Evolutionary conservation across 2,888 invertebrate genomes (phyloP).

Genomic region (Drosophila conformis): DNA sequence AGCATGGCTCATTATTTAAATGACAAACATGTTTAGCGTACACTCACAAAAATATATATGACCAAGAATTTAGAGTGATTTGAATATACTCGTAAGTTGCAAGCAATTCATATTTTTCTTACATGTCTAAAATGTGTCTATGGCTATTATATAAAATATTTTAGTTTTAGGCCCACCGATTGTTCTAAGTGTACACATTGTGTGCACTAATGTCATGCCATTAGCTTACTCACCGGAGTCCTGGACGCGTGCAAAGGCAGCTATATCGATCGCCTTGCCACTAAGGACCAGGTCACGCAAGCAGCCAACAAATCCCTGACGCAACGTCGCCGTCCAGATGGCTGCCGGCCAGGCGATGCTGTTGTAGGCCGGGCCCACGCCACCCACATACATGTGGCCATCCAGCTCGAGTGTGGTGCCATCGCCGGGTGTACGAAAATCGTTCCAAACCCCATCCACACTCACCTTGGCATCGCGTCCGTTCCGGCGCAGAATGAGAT

Average conservation of each 20-base stretch:
- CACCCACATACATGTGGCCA: constrained; percentile 95
- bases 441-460: constrained; percentile 95
- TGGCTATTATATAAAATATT: background rate
- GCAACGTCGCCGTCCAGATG: constrained; percentile 95
- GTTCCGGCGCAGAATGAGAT: constrained; percentile 92
- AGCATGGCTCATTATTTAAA: background rate
- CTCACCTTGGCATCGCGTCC: constrained; percentile 94
- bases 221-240: constrained; percentile 89
- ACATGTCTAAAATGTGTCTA: background rate
- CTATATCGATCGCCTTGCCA: constrained; percentile 94
- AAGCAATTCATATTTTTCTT: background rate
- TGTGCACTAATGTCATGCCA: constrained; percentile 4
- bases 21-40: background rate
- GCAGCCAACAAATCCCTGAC: constrained; percentile 97
- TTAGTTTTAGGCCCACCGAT: background rate
- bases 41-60: background rate
- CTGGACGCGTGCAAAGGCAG: constrained; percentile 94
- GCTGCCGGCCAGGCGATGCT: constrained; percentile 92
- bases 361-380: constrained; percentile 92
- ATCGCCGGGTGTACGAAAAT: constrained; percentile 95
- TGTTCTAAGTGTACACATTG: background rate
- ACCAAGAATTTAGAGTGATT: background rate
- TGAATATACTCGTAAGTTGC: background rate
- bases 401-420: constrained; percentile 95
- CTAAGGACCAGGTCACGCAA: constrained; percentile 95